Evolutionary conservation across 2,888 invertebrate genomes (phyloP), one percentile per base, ranked within the genome.

Genomic region (Thelaira solivaga): DNA sequence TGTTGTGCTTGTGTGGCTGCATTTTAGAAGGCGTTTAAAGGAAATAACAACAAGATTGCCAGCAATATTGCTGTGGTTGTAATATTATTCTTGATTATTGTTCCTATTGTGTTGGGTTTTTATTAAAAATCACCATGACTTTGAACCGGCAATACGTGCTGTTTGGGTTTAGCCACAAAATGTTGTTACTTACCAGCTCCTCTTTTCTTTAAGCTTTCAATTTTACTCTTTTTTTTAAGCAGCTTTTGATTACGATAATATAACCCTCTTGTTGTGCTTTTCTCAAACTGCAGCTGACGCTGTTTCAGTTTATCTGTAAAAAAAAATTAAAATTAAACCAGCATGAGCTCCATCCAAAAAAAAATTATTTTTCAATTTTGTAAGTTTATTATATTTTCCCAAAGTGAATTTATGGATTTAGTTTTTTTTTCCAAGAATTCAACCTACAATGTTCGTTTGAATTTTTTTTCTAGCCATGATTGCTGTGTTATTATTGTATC

Each of bases 381-480:
- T 47, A 29, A 57, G 62, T 72, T 77, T 49, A 73, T 72, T 72
- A 79, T 75, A 57, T 59, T 61, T 34, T 79, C 31, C n/a, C n/a
- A n/a, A n/a, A n/a, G n/a, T n/a, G n/a, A n/a, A n/a, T 57, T 22
- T 43, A 13, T 34, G 45, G 34, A 20, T n/a, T 39, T 45, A 65
- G 64, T 77, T 26, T 73, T 78, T 71, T 77, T 55, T 34, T 20
- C 13, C 80, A 75, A 75, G 78, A 53, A 69, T 69, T 43, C 20
- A 51, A 76, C 81, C 81, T 81, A 79, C n/a, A 61, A 82, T 83
- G 76, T 55, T 31, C 36, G 18, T 67, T 36, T 45, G 18, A 4
- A 6, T 16, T 47, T 51, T 65, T 1, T 43, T 81, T 67, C 77
- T 36, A 16, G 11, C 24, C 39, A 10, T 41, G 53, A 45, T 43